Evolutionary conservation across 2,113 vertebrate species (phyloP).

Genomic region (Microcebus lehilahytsara): DNA sequence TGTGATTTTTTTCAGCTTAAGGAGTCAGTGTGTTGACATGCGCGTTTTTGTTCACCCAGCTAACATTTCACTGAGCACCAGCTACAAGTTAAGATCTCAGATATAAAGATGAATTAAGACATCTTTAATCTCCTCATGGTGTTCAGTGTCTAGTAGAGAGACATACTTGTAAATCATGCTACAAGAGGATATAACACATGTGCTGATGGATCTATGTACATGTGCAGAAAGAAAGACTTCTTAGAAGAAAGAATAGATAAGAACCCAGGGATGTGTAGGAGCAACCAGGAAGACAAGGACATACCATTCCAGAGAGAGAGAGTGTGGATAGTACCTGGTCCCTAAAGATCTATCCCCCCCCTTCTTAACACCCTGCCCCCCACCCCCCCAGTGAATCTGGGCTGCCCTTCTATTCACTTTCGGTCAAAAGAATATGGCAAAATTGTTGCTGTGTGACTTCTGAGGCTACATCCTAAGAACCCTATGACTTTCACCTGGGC

Average conservation of each 20-base stretch:
- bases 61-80: conserved; percentile 7
- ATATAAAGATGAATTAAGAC: conserved; percentile 48
- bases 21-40: conserved; percentile 33
- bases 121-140: conserved; percentile 26
- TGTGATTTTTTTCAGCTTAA: conserved; percentile 1
- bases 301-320: neutral
- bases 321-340: neutral
- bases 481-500: neutral
- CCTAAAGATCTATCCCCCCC: neutral
- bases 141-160: neutral
- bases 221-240: neutral
- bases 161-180: conserved; percentile 8
- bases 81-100: neutral
- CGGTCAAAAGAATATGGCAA: neutral
- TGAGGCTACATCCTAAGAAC: neutral
- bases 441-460: neutral
- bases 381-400: neutral
- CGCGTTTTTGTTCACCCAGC: neutral
- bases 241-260: neutral
- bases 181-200: neutral
- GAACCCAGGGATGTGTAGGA: neutral
- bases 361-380: too few relatives aligned
- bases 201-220: neutral
- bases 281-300: neutral
- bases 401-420: neutral